Conservation (phyloP, 2,797 vertebrate genomes). For the Xyrichtys novacula region DNA sequence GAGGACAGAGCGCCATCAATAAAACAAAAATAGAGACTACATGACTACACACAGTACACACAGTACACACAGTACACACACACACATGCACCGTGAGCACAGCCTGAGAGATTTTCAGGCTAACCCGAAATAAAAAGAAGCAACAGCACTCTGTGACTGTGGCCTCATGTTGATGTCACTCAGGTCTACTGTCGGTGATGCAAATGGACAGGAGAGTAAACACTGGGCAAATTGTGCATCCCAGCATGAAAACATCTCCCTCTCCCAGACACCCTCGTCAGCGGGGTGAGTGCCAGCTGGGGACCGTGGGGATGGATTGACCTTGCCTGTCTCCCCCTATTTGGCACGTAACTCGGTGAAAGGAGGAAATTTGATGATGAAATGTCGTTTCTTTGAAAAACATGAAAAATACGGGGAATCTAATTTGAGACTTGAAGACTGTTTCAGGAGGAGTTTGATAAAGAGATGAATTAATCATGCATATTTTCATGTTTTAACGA, state of each 20-base stretch:
- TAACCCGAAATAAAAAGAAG: constrained; percentile 17
- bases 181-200: constrained; percentile 71
- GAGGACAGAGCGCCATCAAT: no score
- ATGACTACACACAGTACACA: neutral
- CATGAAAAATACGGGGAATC: constrained; percentile 14
- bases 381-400: constrained; percentile 16
- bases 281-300: constrained; percentile 75
- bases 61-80: no score
- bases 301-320: constrained; percentile 65
- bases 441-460: neutral
- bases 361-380: constrained; percentile 31
- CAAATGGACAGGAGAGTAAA: constrained; percentile 82
- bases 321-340: constrained; percentile 64
- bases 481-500: no score
- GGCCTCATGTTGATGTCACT: constrained; percentile 70
- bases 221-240: constrained; percentile 82
- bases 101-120: constrained; percentile 13
- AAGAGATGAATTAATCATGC: no score
- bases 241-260: constrained; percentile 78
- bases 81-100: neutral
- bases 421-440: constrained; percentile 11
- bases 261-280: constrained; percentile 69
- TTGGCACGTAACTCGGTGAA: constrained; percentile 41
- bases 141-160: constrained; percentile 20
- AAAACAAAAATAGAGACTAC: neutral